Evolutionary conservation across 2,888 invertebrate species (phyloP).

Genomic region (Ennomos quercinarius): DNA sequence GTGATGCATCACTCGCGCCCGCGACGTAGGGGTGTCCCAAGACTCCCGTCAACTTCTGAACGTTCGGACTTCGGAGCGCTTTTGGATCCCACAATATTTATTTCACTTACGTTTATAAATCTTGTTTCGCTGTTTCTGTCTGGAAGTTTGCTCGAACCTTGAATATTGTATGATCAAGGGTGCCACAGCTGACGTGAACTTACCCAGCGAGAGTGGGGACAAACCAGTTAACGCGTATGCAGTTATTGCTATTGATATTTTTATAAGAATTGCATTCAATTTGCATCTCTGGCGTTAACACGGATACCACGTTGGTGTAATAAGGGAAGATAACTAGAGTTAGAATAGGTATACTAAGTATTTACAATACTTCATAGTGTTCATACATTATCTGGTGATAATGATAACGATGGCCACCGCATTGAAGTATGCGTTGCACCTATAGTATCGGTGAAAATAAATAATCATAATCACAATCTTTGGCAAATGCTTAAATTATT

Average conservation of each 20-base stretch:
- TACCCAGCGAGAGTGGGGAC: conserved; percentile 33
- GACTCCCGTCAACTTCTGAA: conserved; percentile 50
- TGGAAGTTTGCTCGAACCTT: conserved; percentile 36
- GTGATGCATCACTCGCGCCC: conserved; percentile 62
- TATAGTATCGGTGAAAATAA: no score
- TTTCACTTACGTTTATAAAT: conserved; percentile 37
- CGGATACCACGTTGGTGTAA: neutral
- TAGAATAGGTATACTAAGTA: neutral
- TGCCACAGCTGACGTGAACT: conserved; percentile 36
- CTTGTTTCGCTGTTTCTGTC: conserved; percentile 38
- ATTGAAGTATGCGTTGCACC: no score
- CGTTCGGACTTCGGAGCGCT: conserved; percentile 44
- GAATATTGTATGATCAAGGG: conserved; percentile 33
- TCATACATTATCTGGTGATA: neutral
- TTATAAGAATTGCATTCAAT: conserved; percentile 7
- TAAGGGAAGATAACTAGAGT: neutral
- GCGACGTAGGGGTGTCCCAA: conserved; percentile 55
- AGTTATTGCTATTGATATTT: conserved; percentile 11
- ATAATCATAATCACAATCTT: neutral
- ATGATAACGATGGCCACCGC: no score
- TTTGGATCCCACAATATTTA: conserved; percentile 47
- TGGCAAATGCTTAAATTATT: neutral
- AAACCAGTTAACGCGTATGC: conserved; percentile 36
- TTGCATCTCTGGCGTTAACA: neutral
- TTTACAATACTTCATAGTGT: neutral